Base-by-base conservation (phyloP, 2,888 invertebrate genomes). In the Formica aserva region DNA sequence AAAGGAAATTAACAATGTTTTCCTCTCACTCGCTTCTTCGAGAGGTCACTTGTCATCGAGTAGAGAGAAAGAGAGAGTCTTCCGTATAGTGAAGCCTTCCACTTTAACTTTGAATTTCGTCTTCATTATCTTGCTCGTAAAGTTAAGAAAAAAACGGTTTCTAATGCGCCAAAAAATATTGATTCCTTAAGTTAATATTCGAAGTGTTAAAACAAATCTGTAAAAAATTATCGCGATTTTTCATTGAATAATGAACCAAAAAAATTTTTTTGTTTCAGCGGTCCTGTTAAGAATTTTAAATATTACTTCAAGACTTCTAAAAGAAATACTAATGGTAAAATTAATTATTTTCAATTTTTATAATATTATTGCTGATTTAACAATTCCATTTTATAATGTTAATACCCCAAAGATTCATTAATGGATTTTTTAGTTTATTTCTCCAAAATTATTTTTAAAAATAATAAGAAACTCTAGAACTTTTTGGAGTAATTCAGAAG, bases 1-100 rank as follows among this genome's bases (percentile, higher is more conserved):
- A 92, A 92, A 92, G 92, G 92, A 92, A 92, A 92, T 92, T 92
- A 92, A 92, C 92, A 92, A 92, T 92, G 92, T 92, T 92, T 91
- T 92, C 92, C 92, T 90, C 91, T 88, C 85, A 84, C 86, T 91
- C 89, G 87, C 82, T 82, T 88, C 82, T 90, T 92, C 90, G 85
- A 92, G 86, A 92, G 91, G 90, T 92, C 92, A 91, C 91, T 92
- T 88, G 90, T 91, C 89, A 88, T 89, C 91, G 89, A 92, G 91
- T 91, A 35, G 35, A 35, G 35, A 35, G 35, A 35, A 35, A 35
- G 6, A 35, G n/a, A n/a, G 35, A 89, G 86, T 74, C 87, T 85
- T 82, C 75, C 88, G 91, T 87, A 81, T 88, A 86, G 87, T 86
- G 29, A 88, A 90, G 90, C 87, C 90, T 91, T 89, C 89, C 88